These are phyloP conservation scores for Mechanitis messenoides DNA, from an alignment of 2,888 invertebrate species.

Conservation along the genomic window DNA sequence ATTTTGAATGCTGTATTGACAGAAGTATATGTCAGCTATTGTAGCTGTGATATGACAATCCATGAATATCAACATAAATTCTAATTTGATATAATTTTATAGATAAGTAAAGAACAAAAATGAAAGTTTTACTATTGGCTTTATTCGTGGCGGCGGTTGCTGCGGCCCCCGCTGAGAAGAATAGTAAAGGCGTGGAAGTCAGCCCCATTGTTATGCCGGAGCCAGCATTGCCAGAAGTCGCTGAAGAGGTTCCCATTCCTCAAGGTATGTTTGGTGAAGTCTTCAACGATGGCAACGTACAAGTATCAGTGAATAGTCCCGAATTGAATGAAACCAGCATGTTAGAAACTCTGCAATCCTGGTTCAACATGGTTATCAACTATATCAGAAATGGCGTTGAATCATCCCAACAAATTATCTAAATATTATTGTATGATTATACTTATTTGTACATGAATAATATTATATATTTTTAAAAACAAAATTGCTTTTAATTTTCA, in stretches of 20 bases:
- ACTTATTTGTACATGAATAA: constrained; percentile 1
- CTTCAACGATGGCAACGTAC: constrained; percentile 54
- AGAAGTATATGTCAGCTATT: too few relatives aligned
- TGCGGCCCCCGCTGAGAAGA: constrained; percentile 37
- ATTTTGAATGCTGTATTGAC: too few relatives aligned
- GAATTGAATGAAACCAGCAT: constrained; percentile 39
- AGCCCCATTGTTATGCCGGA: constrained; percentile 18
- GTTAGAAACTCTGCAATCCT: constrained; percentile 48
- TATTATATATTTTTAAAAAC: neutral
- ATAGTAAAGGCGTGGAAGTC: neutral
- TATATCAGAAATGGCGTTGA: constrained; percentile 51
- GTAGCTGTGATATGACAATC: too few relatives aligned
- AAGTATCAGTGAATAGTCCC: constrained; percentile 46
- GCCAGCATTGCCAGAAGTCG: constrained; percentile 16
- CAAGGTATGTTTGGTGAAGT: constrained; percentile 44
- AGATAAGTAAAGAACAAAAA: constrained; percentile 37
- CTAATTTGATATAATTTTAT: constrained; percentile 15
- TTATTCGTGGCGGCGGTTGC: constrained; percentile 49
- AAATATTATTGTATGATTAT: constrained; percentile 25
- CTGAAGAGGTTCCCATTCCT: constrained; percentile 24
- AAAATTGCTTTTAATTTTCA: neutral
- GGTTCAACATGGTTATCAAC: constrained; percentile 56
- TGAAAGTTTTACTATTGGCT: constrained; percentile 53
- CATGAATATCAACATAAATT: constrained; percentile 13
- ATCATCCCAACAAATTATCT: constrained; percentile 50